Evolutionary conservation across 2,888 invertebrate species (phyloP).

Genomic region (Cinara cedri): DNA sequence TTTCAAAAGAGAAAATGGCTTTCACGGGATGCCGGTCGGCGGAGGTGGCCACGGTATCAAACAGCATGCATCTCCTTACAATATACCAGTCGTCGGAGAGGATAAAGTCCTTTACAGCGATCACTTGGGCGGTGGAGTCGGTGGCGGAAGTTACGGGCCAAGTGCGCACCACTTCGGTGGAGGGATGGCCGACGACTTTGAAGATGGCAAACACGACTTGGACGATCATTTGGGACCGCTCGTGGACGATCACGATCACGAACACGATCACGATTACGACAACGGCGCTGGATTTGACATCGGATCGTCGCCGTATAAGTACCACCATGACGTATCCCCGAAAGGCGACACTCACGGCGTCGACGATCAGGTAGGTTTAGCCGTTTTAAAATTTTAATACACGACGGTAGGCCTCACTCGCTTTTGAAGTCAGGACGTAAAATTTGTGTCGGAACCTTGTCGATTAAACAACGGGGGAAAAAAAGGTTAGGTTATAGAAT

Average conservation of each 20-base stretch:
- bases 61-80: conserved; percentile 61
- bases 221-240: neutral
- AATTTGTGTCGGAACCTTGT: no score
- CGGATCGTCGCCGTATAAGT: conserved; percentile 18
- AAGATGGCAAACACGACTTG: neutral
- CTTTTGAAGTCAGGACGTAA: no score
- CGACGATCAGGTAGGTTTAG: conserved; percentile 29
- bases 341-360: neutral
- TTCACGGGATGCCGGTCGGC: conserved; percentile 55
- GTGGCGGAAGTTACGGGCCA: neutral
- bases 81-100: conserved; percentile 37
- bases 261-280: neutral
- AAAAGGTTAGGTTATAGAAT: no score
- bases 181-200: neutral
- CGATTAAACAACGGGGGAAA: no score
- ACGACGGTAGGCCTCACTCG: no score
- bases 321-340: conserved; percentile 39
- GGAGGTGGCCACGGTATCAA: conserved; percentile 71
- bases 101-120: conserved; percentile 61
- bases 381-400: no score
- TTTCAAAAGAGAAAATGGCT: conserved; percentile 58
- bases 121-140: neutral
- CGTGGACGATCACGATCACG: neutral
- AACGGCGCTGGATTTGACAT: conserved; percentile 2
- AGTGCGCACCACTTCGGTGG: neutral